Percentiles rank a stretch among this genome's conserved stretches.
Conservation (phyloP, 2,888 invertebrate species). For the Lepeophtheirus nordmannii region DNA sequence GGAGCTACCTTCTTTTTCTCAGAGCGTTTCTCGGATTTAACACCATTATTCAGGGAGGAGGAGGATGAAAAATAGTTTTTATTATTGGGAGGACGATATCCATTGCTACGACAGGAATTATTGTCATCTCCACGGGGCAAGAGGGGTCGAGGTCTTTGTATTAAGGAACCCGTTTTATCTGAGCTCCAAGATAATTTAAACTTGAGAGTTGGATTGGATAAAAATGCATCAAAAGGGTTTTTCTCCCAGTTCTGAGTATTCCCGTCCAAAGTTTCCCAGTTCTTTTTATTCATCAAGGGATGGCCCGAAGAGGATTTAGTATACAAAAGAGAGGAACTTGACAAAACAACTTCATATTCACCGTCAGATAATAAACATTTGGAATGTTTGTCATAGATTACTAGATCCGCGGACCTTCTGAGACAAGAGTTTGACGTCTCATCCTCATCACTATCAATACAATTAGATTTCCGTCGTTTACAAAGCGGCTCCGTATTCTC, state of each 20-base stretch:
- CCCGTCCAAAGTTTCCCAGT: background rate
- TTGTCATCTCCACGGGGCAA: constrained; percentile 18
- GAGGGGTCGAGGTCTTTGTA: constrained; percentile 47
- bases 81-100: background rate
- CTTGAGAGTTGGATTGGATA: constrained; percentile 63
- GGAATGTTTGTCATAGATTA: constrained; percentile 75
- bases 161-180: constrained; percentile 49
- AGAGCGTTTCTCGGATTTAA: constrained; percentile 25
- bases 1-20: constrained; percentile 33
- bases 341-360: constrained; percentile 71
- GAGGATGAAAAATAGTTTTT: background rate
- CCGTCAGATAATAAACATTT: constrained; percentile 71
- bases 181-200: constrained; percentile 69
- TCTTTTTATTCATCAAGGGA: constrained; percentile 20
- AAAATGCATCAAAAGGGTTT: constrained; percentile 50
- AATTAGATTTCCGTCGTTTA: constrained; percentile 49
- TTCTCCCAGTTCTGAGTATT: background rate
- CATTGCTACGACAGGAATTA: background rate
- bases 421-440: background rate
- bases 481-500: constrained; percentile 46
- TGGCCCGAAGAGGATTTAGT: constrained; percentile 8
- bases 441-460: constrained; percentile 24
- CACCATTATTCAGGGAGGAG: background rate
- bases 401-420: constrained; percentile 46
- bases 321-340: constrained; percentile 5